Conservation (phyloP, 2,888 invertebrate genomes). For the Tridacna crocea region DNA sequence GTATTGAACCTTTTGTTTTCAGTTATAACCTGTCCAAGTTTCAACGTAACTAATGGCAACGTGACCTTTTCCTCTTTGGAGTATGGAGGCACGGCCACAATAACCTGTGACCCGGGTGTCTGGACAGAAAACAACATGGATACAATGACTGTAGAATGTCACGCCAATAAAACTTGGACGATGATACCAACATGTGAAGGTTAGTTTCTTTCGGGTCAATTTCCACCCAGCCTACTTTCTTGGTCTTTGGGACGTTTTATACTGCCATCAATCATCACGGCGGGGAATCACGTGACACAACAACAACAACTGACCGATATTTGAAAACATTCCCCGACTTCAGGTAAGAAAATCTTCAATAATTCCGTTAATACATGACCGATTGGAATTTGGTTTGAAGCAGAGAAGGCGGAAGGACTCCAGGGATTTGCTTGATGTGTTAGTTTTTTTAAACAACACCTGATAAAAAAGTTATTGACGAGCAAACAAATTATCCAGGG, state of each 20-base stretch:
- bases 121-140: slow-evolving; percentile 30
- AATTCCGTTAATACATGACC: too few species aligned
- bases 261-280: not conserved
- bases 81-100: slow-evolving; percentile 38
- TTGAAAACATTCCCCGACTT: too few species aligned
- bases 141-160: slow-evolving; percentile 31
- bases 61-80: slow-evolving; percentile 43
- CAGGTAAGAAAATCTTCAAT: not conserved
- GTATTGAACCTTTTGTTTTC: slow-evolving; percentile 18
- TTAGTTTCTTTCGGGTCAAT: not conserved
- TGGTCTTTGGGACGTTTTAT: not conserved
- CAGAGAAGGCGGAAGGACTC: too few species aligned
- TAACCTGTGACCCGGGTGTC: slow-evolving; percentile 38
- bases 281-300: too few species aligned
- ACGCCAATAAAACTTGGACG: slow-evolving; percentile 46
- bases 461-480: too few species aligned
- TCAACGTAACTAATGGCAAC: slow-evolving; percentile 38
- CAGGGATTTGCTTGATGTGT: too few species aligned
- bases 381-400: too few species aligned
- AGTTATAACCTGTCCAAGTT: slow-evolving; percentile 45
- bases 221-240: not conserved
- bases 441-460: too few species aligned
- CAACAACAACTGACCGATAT: not conserved
- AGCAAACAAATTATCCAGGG: too few species aligned
- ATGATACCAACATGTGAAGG: slow-evolving; percentile 37